A percentile compares a stretch with the other conserved stretches of the same genome.
These are phyloP conservation scores for Apodemia hepburni DNA, from an alignment of 2,888 invertebrate genomes.

Conservation along the genomic window DNA sequence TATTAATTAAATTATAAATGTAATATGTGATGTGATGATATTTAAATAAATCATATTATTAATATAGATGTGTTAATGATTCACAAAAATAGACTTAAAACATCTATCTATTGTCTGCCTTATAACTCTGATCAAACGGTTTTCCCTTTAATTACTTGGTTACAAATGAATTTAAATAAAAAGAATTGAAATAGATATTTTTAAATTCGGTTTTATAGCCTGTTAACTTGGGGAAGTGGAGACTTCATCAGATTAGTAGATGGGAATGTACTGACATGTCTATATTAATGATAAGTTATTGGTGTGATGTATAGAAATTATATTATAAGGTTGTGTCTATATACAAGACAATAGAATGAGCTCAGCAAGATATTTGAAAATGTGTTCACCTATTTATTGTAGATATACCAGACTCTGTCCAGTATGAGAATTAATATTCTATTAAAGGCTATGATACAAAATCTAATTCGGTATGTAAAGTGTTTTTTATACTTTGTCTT, in stretches of 20 bases:
- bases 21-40: not conserved
- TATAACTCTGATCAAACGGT: too few species aligned
- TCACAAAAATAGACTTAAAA: not conserved
- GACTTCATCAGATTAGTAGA: not conserved
- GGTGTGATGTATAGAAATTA: not conserved
- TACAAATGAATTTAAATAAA: too few species aligned
- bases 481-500: too few species aligned
- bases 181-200: too few species aligned
- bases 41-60: not conserved
- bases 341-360: not conserved
- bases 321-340: not conserved
- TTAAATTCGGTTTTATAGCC: too few species aligned
- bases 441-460: too few species aligned
- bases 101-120: not conserved
- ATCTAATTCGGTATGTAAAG: too few species aligned
- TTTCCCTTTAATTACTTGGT: too few species aligned
- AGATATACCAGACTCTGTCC: not conserved
- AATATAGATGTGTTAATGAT: too few species aligned
- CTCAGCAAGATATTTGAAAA: conserved; percentile 3
- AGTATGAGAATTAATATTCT: too few species aligned
- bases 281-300: not conserved
- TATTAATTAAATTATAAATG: not conserved
- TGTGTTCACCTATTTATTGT: conserved; percentile 8
- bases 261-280: not conserved
- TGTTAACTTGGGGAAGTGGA: too few species aligned